Base-by-base conservation (phyloP, 2,888 invertebrate genomes). In the Thymelicus lineola region DNA sequence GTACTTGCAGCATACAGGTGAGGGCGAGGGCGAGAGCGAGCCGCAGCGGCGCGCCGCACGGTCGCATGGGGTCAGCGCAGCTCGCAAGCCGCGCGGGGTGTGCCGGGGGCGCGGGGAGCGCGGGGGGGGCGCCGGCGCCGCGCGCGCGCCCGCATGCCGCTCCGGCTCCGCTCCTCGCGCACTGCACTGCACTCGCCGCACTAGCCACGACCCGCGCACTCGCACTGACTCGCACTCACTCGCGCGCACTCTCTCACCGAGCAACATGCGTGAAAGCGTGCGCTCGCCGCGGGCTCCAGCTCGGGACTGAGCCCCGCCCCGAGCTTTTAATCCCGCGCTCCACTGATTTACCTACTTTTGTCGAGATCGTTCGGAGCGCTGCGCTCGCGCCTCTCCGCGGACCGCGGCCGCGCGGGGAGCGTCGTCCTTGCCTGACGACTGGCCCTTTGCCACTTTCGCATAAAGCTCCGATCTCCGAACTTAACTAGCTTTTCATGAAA, bases 1-100 rank as follows among this genome's bases (percentile, higher is more conserved):
- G 84, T 90, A 91, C 91, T 80, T 82, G 87, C 82, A 89, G 84
- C 83, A 86, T 81, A 84, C 84, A 84, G 38, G 38, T 0, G 38
- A 38, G 38, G 89, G 87, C 89, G 88, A 88, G 88, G 88, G 89
- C 88, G 83, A 87, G 84, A 83, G 85, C 86, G 86, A 86, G 87
- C 87, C 85, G 86, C 86, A 86, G 87, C 85, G 86, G 83, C 83
- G 82, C 78, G 87, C 85, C 90, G 89, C 85, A 91, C 88, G 83
- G 85, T 84, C 88, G 87, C 87, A 86, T 87, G 79, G 92, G 85
- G 76, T 87, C 78, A 76, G 78, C 77, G 75, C 72, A 77, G 79
- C 79, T 78, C 79, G 77, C 38, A 6, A 7, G 38, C 7, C 7
- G 7, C 38, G 38, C 38, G 7, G 38, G 38, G 7, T 7, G 5